Evolutionary conservation across 53 echinoderm and acorn worm genomes (phyloP).

Genomic region (Stichopus horrens): DNA sequence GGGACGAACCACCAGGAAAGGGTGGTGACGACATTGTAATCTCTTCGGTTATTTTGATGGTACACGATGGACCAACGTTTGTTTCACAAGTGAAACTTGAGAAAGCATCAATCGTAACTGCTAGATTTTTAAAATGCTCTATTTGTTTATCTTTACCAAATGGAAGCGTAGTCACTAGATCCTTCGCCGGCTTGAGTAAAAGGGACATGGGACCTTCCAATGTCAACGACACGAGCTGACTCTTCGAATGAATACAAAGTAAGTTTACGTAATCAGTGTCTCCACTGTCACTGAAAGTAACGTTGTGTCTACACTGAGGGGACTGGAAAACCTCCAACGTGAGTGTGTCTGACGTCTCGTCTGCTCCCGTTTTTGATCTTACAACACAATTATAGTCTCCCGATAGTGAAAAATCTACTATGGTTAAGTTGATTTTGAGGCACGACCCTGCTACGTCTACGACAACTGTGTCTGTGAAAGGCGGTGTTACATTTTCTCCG

Average conservation of each 20-base stretch:
- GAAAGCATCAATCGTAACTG: background rate
- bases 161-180: background rate
- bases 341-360: background rate
- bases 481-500: background rate
- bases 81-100: background rate
- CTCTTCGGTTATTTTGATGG: no score
- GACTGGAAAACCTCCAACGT: background rate
- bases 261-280: background rate
- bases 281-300: background rate
- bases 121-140: background rate
- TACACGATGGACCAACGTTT: no score
- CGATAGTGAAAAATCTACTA: background rate
- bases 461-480: background rate
- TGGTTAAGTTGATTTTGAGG: background rate
- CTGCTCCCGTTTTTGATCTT: background rate
- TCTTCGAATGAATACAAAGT: background rate
- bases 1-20: no score
- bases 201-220: no score
- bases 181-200: background rate
- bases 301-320: background rate
- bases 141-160: background rate
- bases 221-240: background rate
- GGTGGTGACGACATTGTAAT: no score
- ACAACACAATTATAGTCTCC: conserved; percentile 1
- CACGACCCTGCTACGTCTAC: background rate